A percentile compares a stretch with the other conserved stretches of the same genome.
Conservation (phyloP, 1,140 invertebrate genomes). For the Saccostrea glomerata region DNA sequence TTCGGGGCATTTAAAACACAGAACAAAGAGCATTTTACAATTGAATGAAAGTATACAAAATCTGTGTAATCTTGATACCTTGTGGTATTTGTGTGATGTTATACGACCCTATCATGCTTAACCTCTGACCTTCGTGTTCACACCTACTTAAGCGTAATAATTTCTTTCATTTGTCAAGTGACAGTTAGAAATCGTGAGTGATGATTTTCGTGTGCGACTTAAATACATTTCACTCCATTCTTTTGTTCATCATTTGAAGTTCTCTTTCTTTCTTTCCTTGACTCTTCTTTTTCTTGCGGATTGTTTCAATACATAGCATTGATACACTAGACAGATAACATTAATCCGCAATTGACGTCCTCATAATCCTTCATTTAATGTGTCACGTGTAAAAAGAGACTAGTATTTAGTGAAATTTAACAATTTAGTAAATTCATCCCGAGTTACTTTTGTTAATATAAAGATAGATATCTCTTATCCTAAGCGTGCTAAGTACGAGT, state of each 20-base stretch:
- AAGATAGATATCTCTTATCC: not conserved
- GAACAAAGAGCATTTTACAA: not conserved
- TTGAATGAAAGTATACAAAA: not conserved
- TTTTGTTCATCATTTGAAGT: conserved; percentile 9
- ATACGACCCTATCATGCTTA: not conserved
- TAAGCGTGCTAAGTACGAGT: not conserved
- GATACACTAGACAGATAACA: not conserved
- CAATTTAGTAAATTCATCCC: conserved; percentile 2
- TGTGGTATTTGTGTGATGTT: not conserved
- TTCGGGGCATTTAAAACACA: not conserved
- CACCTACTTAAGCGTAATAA: conserved; percentile 3
- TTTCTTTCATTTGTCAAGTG: conserved; percentile 21
- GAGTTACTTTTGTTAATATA: not conserved
- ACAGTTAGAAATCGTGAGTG: not conserved
- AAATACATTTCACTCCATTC: conserved; percentile 5
- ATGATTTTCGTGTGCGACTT: conserved; percentile 10
- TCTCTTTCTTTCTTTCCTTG: not conserved
- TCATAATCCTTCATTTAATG: not conserved
- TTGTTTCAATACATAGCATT: not conserved
- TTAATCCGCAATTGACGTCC: not conserved
- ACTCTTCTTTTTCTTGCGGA: not conserved
- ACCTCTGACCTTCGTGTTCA: conserved; percentile 21
- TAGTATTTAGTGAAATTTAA: not conserved
- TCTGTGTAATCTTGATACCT: not conserved
- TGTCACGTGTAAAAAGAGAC: not conserved